Percentiles rank a stretch among this genome's conserved stretches.
These are phyloP conservation scores for Torymus tubicola DNA, from an alignment of 2,888 invertebrate genomes.

Conservation along the genomic window DNA sequence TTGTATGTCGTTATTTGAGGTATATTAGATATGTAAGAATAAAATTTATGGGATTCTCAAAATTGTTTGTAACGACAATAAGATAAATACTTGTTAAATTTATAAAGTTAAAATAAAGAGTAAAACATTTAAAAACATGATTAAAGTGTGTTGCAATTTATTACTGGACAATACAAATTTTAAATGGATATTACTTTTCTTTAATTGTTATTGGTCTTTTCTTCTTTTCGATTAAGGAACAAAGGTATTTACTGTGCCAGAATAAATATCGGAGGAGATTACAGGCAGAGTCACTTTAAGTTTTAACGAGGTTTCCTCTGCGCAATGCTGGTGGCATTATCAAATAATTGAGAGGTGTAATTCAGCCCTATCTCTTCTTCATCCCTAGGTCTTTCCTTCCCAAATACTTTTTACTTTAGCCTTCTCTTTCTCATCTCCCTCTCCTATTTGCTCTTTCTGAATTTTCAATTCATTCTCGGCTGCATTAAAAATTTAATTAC, in stretches of 20 bases:
- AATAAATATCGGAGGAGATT: slow-evolving; percentile 76
- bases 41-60: no score
- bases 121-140: no score
- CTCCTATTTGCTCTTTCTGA: slow-evolving; percentile 32
- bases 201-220: slow-evolving; percentile 52
- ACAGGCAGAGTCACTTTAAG: slow-evolving; percentile 75
- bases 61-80: no score
- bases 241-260: slow-evolving; percentile 71
- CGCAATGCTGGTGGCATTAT: slow-evolving; percentile 75
- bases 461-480: slow-evolving; percentile 41
- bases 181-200: slow-evolving; percentile 42
- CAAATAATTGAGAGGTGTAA: slow-evolving; percentile 77
- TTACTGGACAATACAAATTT: not conserved
- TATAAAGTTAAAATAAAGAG: no score
- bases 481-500: slow-evolving; percentile 21
- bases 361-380: slow-evolving; percentile 72
- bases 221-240: slow-evolving; percentile 58
- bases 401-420: slow-evolving; percentile 41
- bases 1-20: no score
- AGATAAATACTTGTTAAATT: no score
- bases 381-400: slow-evolving; percentile 61
- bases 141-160: not conserved
- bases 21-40: no score
- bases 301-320: slow-evolving; percentile 76
- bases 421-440: slow-evolving; percentile 1